A percentile compares a stretch with the other conserved stretches of the same genome.
phyloP scores from a whole-genome alignment of 1,140 invertebrate genomes.

The Onthophagus taurus region DNA sequence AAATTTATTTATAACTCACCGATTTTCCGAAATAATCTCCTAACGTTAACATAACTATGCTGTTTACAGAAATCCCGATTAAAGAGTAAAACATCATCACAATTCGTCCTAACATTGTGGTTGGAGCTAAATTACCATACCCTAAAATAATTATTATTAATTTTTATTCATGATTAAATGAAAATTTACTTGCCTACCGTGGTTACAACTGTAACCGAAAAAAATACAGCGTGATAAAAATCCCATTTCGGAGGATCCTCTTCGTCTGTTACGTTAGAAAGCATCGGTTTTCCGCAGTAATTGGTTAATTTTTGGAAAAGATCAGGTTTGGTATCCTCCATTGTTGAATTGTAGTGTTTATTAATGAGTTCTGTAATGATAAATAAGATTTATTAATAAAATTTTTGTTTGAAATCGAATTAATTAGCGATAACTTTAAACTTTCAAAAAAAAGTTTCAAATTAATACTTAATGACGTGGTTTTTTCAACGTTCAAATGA shows the following conservation, averaged over 20 bases:
- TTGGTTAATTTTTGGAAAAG: constrained; percentile 51
- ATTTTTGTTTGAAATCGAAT: neutral
- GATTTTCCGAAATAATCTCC: constrained; percentile 72
- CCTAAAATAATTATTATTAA: constrained; percentile 47
- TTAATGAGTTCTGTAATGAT: constrained; percentile 49
- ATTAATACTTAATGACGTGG: neutral
- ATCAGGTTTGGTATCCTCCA: constrained; percentile 43
- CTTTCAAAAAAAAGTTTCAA: neutral
- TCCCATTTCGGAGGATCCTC: constrained; percentile 74
- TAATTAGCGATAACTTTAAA: neutral
- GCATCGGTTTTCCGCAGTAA: constrained; percentile 62
- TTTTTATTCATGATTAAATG: neutral
- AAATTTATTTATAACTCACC: constrained; percentile 49
- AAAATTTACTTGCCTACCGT: constrained; percentile 69
- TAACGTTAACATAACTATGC: constrained; percentile 70
- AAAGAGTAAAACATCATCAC: constrained; percentile 89
- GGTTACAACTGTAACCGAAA: constrained; percentile 88
- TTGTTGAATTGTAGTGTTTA: constrained; percentile 47
- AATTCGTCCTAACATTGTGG: constrained; percentile 69
- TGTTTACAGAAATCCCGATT: constrained; percentile 91
- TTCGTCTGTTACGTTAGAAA: constrained; percentile 48
- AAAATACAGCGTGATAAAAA: constrained; percentile 90
- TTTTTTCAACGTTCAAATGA: neutral
- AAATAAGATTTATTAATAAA: constrained; percentile 3
- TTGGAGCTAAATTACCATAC: constrained; percentile 81